A percentile compares a stretch with the other conserved stretches of the same genome.
Evolutionary conservation across 2,797 vertebrate species (phyloP).

Genomic region (Hippocampus kuda): DNA sequence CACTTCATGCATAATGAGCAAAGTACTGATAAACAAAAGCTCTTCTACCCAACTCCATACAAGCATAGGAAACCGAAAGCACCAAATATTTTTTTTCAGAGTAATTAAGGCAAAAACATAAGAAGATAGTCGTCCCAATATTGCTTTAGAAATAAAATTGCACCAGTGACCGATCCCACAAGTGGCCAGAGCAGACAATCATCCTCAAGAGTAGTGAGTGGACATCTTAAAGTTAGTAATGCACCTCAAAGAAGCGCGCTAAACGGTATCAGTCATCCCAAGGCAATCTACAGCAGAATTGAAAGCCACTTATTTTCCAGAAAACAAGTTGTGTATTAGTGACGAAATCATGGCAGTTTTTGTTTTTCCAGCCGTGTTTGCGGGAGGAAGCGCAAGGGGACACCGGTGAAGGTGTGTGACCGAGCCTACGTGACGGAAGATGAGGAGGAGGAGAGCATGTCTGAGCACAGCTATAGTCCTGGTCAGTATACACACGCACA

Average conservation of each 20-base stretch:
- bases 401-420: slow-evolving; percentile 75
- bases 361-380: slow-evolving; percentile 60
- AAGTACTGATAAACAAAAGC: neutral
- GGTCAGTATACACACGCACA: slow-evolving; percentile 38
- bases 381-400: slow-evolving; percentile 74
- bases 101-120: neutral
- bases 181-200: neutral
- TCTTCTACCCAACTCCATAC: neutral
- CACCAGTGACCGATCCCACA: neutral
- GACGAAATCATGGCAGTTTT: neutral
- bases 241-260: no score
- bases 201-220: no score
- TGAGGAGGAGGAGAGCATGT: slow-evolving; percentile 78
- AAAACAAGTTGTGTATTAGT: neutral
- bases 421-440: slow-evolving; percentile 73
- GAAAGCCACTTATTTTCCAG: neutral
- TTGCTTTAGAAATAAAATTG: neutral
- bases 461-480: slow-evolving; percentile 75
- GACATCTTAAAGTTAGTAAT: no score
- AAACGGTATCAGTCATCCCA: neutral
- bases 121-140: neutral
- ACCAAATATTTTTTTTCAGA: neutral
- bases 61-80: neutral
- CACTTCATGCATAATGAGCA: no score
- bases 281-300: neutral